phyloP scores from a whole-genome alignment of 2,888 invertebrate species.

The Leptinotarsa rubiginosa region DNA sequence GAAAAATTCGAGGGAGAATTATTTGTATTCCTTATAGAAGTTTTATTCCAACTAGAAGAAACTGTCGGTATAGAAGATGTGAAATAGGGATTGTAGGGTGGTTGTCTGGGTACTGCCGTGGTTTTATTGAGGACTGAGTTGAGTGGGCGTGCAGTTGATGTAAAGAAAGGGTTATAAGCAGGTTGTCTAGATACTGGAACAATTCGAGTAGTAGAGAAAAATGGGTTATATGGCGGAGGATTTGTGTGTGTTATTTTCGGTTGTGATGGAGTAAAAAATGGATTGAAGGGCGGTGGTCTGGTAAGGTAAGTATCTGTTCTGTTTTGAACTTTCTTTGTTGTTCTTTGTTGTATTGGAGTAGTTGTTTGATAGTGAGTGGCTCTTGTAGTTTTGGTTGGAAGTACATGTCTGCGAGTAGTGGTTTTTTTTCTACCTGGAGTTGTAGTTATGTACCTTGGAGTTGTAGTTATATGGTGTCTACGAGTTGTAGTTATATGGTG shows the following conservation, averaged over 20 bases:
- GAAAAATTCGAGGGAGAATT: neutral
- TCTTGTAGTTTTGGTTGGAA: too few relatives aligned
- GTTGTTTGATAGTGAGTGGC: neutral
- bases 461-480: conserved; percentile 11
- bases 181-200: conserved; percentile 26
- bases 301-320: neutral
- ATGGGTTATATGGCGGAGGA: conserved; percentile 31
- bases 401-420: neutral
- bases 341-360: conserved; percentile 12
- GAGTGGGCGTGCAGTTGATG: conserved; percentile 4
- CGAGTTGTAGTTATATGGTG: conserved; percentile 4
- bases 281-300: conserved; percentile 25
- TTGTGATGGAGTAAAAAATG: conserved; percentile 11
- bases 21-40: neutral
- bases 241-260: neutral
- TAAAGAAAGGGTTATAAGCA: conserved; percentile 28
- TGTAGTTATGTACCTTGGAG: conserved; percentile 20
- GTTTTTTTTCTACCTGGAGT: conserved; percentile 22
- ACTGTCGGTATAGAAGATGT: neutral
- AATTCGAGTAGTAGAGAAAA: conserved; percentile 12
- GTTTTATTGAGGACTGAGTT: neutral
- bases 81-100: conserved; percentile 12
- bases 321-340: neutral
- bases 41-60: neutral
- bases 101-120: neutral